phyloP scores from a whole-genome alignment of 2,113 vertebrate species.

The Antechinus flavipes region DNA sequence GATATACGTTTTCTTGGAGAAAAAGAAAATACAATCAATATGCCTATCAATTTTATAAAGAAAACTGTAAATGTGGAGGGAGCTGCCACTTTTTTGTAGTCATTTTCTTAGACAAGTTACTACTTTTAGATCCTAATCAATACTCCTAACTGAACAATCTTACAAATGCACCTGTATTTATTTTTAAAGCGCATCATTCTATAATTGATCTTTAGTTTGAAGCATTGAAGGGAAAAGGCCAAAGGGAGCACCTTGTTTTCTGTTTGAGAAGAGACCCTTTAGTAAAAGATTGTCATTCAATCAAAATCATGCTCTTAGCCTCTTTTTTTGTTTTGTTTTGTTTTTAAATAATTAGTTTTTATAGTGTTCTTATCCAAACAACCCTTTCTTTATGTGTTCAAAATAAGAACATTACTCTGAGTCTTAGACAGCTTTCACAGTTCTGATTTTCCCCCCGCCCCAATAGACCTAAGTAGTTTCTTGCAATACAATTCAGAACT shows the following conservation, averaged over 20 bases:
- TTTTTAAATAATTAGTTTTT: no score
- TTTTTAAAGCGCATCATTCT: no score
- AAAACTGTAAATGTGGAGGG: constrained; percentile 49
- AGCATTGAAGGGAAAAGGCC: no score
- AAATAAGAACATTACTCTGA: constrained; percentile 46
- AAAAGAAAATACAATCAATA: constrained; percentile 37
- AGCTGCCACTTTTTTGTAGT: constrained; percentile 41
- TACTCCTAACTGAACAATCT: no score
- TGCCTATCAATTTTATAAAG: not conserved
- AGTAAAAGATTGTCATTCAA: no score
- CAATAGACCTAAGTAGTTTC: constrained; percentile 71
- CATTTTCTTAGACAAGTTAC: no score
- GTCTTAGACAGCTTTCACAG: constrained; percentile 65
- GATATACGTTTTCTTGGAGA: not conserved
- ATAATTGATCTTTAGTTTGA: no score
- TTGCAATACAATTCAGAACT: constrained; percentile 83
- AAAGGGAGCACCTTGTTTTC: constrained; percentile 27
- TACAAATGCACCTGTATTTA: no score
- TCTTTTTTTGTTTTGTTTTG: no score
- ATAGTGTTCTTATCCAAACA: no score
- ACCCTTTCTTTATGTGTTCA: constrained; percentile 42
- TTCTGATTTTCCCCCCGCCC: constrained; percentile 5
- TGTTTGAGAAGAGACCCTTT: not conserved
- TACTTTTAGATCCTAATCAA: no score
- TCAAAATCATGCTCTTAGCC: no score